Evolutionary conservation across 2,888 invertebrate species (phyloP).

Genomic region (Metopia argyrocephala): DNA sequence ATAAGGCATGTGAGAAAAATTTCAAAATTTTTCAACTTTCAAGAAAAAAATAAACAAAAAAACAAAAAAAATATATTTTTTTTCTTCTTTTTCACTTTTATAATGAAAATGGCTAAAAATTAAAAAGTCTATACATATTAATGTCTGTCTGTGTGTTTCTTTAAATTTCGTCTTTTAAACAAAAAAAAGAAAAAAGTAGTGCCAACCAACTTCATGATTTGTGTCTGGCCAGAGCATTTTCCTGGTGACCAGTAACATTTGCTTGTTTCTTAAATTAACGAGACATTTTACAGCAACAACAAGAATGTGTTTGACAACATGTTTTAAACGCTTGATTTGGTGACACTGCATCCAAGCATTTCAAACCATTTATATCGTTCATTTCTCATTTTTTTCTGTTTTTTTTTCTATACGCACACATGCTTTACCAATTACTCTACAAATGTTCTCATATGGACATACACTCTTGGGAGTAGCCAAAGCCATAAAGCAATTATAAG

Average conservation of each 20-base stretch:
- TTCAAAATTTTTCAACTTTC: neutral
- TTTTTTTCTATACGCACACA: neutral
- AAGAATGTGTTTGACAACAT: constrained; percentile 43
- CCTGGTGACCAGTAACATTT: constrained; percentile 9
- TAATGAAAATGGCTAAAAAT: neutral
- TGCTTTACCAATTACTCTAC: neutral
- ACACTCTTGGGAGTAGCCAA: neutral
- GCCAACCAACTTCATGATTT: neutral
- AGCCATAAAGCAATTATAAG: constrained; percentile 45
- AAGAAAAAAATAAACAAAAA: no score
- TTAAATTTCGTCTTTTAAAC: no score
- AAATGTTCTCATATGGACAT: neutral
- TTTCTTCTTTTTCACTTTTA: neutral
- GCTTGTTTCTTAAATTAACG: constrained; percentile 3
- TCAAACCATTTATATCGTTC: neutral
- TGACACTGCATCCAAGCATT: constrained; percentile 33
- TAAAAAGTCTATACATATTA: neutral
- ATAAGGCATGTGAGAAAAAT: no score
- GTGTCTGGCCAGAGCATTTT: neutral
- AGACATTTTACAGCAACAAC: neutral
- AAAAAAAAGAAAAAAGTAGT: no score
- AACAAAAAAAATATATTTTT: no score
- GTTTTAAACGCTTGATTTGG: constrained; percentile 43
- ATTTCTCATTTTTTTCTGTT: no score
- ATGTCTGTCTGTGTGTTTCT: neutral